A percentile compares a stretch with the other conserved stretches of the same genome.
phyloP scores from a whole-genome alignment of 2,797 vertebrate genomes.

The Trichosurus vulpecula region DNA sequence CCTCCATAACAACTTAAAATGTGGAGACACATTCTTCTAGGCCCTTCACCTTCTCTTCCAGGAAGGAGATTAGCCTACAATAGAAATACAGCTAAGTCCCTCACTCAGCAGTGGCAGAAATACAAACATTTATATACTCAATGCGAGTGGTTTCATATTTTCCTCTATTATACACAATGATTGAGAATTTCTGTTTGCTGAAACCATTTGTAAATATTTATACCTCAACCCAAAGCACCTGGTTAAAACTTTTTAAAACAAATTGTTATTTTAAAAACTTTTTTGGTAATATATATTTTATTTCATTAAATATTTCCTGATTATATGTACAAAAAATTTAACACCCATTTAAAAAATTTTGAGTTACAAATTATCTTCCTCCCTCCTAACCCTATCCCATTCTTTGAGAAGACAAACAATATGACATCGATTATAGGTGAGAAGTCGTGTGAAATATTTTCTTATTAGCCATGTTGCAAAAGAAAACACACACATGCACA shows the following conservation, averaged over 20 bases:
- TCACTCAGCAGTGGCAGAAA: not conserved
- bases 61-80: not conserved
- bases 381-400: not conserved
- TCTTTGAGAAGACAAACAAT: not conserved
- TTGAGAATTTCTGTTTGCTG: not conserved
- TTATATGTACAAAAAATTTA: not conserved
- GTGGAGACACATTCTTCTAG: not conserved
- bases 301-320: not conserved
- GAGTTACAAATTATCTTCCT: not conserved
- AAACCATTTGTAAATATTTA: not conserved
- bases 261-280: not conserved
- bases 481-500: not conserved
- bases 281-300: not conserved
- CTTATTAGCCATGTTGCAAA: not conserved
- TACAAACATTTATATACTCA: not conserved
- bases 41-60: not conserved
- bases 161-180: not conserved
- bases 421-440: not conserved
- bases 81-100: not conserved
- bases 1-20: not conserved
- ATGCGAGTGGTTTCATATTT: not conserved
- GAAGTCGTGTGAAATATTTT: not conserved
- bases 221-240: not conserved
- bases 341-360: not conserved
- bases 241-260: not conserved